phyloP scores from a whole-genome alignment of 2,888 invertebrate species.

The Nemoura dubitans region DNA sequence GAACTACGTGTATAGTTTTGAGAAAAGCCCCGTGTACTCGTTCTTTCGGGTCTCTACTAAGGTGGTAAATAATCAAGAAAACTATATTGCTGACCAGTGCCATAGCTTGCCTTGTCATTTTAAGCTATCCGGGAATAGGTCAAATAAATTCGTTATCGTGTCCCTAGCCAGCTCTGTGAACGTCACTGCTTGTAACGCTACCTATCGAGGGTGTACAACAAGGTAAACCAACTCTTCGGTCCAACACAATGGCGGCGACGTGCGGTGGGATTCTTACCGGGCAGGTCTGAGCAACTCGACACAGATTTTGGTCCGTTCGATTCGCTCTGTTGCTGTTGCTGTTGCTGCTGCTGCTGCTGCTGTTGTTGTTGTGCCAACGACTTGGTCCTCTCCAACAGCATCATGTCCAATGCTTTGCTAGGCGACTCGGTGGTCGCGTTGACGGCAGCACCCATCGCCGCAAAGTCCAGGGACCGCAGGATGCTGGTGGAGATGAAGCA shows the following conservation, averaged over 20 bases:
- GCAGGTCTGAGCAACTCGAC: constrained; percentile 55
- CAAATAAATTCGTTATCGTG: too few species aligned
- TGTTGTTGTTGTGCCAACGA: constrained; percentile 62
- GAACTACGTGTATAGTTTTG: background rate
- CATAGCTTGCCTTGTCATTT: too few species aligned
- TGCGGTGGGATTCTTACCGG: constrained; percentile 56
- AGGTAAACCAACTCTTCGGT: too few species aligned
- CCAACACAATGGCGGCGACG: background rate
- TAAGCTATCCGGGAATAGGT: too few species aligned
- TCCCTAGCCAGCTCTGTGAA: too few species aligned
- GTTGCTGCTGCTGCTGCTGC: constrained; percentile 49
- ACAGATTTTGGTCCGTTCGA: constrained; percentile 45
- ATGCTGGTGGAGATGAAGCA: constrained; percentile 33
- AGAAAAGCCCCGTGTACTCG: background rate
- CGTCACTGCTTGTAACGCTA: too few species aligned
- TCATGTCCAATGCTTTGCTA: constrained; percentile 74
- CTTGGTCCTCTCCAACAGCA: constrained; percentile 81
- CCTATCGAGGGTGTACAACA: too few species aligned
- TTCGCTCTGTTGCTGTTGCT: constrained; percentile 42
- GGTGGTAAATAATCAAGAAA: background rate
- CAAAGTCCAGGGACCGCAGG: constrained; percentile 47
- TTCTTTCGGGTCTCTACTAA: too few species aligned
- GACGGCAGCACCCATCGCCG: constrained; percentile 42
- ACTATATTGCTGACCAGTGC: too few species aligned
- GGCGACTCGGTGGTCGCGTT: constrained; percentile 49